Evolutionary conservation across 2,888 invertebrate species (phyloP).

Genomic region (Auanema freiburgensis): DNA sequence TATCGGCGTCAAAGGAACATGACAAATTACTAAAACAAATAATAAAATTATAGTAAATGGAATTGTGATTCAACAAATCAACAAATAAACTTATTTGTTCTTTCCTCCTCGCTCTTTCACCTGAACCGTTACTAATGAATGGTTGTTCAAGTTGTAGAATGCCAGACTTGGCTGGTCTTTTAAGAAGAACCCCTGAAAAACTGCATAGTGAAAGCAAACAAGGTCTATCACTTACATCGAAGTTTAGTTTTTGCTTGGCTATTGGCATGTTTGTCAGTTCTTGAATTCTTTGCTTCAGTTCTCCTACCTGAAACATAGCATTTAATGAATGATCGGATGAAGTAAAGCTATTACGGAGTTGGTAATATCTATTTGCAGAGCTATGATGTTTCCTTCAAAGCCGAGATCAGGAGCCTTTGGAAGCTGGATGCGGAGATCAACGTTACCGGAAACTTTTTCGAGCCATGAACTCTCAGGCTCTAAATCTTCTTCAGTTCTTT

Average conservation of each 20-base stretch:
- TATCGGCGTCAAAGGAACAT: too few relatives aligned
- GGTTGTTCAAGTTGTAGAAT: constrained; percentile 88
- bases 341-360: constrained; percentile 70
- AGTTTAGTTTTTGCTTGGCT: constrained; percentile 93
- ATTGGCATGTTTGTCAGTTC: constrained; percentile 88
- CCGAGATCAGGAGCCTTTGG: constrained; percentile 96
- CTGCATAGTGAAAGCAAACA: not conserved
- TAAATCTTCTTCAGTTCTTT: constrained; percentile 67
- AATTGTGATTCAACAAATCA: too few relatives aligned
- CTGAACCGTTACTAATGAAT: constrained; percentile 82
- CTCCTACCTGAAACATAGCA: constrained; percentile 71
- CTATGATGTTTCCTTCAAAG: constrained; percentile 84
- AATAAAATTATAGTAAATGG: too few relatives aligned
- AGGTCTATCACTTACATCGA: constrained; percentile 73
- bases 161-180: constrained; percentile 93
- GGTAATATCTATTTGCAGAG: constrained; percentile 77
- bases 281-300: constrained; percentile 83
- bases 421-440: constrained; percentile 79
- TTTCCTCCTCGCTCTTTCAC: constrained; percentile 96
- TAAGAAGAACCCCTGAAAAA: constrained; percentile 86
- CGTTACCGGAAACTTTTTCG: constrained; percentile 61
- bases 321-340: constrained; percentile 5
- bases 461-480: constrained; percentile 83
- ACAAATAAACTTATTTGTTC: constrained; percentile 76
- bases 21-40: too few relatives aligned